Percentiles rank a stretch among this genome's conserved stretches.
phyloP scores from a whole-genome alignment of 2,113 vertebrate genomes.

The Dermatemys mawii region DNA sequence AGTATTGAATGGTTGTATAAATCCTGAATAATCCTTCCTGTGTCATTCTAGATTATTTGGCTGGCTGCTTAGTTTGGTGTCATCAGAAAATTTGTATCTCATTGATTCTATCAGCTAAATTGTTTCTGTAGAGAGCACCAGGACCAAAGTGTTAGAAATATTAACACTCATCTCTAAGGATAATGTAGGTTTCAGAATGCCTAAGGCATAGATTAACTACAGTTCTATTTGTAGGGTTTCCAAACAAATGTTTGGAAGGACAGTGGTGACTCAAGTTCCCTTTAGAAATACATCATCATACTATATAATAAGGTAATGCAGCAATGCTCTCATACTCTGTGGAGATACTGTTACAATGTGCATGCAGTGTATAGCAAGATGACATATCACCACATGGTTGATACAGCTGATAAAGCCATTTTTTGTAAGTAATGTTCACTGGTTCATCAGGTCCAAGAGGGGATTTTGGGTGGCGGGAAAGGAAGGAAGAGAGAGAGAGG shows the following conservation, averaged over 20 bases:
- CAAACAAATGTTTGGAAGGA: slow-evolving; percentile 19
- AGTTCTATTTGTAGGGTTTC: not conserved
- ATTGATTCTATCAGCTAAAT: slow-evolving; percentile 72
- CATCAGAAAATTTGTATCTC: slow-evolving; percentile 62
- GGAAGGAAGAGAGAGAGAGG: too few relatives aligned
- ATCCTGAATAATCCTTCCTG: slow-evolving; percentile 65
- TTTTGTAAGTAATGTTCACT: not conserved
- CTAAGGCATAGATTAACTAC: not conserved
- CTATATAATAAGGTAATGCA: not conserved
- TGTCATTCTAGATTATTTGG: slow-evolving; percentile 69
- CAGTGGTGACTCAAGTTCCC: not conserved
- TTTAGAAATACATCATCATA: not conserved
- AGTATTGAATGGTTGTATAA: slow-evolving; percentile 54
- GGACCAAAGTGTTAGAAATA: slow-evolving; percentile 16
- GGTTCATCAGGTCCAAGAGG: too few relatives aligned
- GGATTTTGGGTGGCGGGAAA: too few relatives aligned
- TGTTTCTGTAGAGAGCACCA: slow-evolving; percentile 40
- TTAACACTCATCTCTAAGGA: not conserved
- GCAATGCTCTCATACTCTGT: not conserved
- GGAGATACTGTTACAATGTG: not conserved
- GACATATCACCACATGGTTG: not conserved
- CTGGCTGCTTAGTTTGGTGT: slow-evolving; percentile 64
- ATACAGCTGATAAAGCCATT: not conserved
- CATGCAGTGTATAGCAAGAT: not conserved
- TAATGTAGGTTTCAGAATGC: not conserved